Conservation (phyloP, 1,140 invertebrate genomes). For the Popillia japonica region DNA sequence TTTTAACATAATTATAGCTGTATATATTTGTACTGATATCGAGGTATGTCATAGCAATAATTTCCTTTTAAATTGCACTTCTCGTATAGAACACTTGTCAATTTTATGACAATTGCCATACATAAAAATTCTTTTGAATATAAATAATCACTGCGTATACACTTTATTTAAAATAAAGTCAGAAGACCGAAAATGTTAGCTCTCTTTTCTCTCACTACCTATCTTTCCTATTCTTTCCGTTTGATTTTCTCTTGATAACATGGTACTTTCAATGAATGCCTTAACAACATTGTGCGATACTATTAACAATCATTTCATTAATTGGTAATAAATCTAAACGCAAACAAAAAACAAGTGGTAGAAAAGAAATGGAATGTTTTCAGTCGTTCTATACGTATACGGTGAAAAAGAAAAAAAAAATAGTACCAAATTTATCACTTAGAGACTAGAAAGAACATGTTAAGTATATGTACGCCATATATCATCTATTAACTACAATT, state of each 20-base stretch:
- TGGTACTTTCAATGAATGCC: slow-evolving; percentile 27
- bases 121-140: not conserved
- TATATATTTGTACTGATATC: too few relatives aligned
- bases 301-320: not conserved
- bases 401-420: not conserved
- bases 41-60: too few relatives aligned
- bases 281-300: slow-evolving; percentile 18
- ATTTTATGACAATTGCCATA: not conserved
- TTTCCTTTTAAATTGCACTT: not conserved
- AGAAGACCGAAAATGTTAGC: too few relatives aligned
- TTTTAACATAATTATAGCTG: too few relatives aligned
- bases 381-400: not conserved
- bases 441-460: slow-evolving; percentile 6
- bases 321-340: slow-evolving; percentile 3
- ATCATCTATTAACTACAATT: slow-evolving; percentile 3
- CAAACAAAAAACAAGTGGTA: not conserved
- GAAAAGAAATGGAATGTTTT: slow-evolving; percentile 2
- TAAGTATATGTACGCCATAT: not conserved
- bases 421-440: slow-evolving; percentile 10
- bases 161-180: too few relatives aligned
- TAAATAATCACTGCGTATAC: not conserved
- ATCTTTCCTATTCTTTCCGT: not conserved
- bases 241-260: not conserved
- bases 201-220: not conserved
- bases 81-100: slow-evolving; percentile 7